Evolutionary conservation across 2,797 vertebrate genomes (phyloP), one percentile per base, ranked within the genome.

Genomic region (Spinibarbus caldwelli): DNA sequence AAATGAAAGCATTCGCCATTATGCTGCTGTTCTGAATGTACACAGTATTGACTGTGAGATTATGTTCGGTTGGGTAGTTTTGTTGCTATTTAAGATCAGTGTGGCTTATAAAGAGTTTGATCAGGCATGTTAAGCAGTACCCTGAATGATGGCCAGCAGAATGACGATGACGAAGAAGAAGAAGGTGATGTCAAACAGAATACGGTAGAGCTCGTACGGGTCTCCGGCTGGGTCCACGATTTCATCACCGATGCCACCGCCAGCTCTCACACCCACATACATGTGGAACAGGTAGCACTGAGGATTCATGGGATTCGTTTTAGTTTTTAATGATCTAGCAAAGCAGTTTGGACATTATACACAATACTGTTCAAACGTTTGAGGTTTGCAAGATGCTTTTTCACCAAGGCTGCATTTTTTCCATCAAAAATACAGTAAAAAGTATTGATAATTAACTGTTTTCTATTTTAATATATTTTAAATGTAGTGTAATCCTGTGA

Each of bases 121-220:
- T 62, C 21, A 12, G 11, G 38, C 5, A 17, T 59, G 66, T 31
- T 31, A 15, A 21, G n/a, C 29, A 34, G 10, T 94, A 99, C 98
- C 98, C 96, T 99, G 98, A 93, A 99, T 99, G 93, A 99, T 99
- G 92, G 98, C 98, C 94, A 99, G 92, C 86, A 99, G 93, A 92
- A 99, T 99, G 94, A 99, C 98, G n/a, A 99, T 99, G 91, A 99
- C 98, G 1, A 99, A 99, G 95, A 99, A 99, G 96, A 99, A 99
- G 94, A 99, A 99, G n/a, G 98, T 99, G 91, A 99, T 99, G 94
- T 99, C 98, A 31, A 99, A 99, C 91, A 99, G 96, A 88, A 99
- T 99, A 88, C 98, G 96, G 90, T 98, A 99, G 90, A 99, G 97
- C 92, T 99, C 98, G 0, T 97, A 99, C 26, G 97, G 97, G 89